phyloP scores from a whole-genome alignment of 2,113 vertebrate species.

The Raphicerus campestris region DNA sequence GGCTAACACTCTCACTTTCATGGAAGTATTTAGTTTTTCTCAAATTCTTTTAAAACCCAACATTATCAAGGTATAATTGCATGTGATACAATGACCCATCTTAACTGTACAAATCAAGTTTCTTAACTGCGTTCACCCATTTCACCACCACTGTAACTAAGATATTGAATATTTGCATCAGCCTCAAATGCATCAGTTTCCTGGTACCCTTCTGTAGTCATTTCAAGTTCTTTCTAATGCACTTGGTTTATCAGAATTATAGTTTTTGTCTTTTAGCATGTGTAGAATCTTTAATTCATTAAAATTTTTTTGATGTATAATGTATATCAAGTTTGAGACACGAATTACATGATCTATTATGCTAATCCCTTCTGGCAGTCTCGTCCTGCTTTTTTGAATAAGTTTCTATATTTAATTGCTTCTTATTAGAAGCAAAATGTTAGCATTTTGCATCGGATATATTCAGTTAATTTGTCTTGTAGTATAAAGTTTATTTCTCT shows the following conservation, averaged over 20 bases:
- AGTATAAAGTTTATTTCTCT: background rate
- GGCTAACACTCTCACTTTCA: background rate
- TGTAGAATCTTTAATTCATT: background rate
- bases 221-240: background rate
- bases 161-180: background rate
- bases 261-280: background rate
- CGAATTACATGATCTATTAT: background rate
- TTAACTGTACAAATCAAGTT: background rate
- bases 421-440: background rate
- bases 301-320: background rate
- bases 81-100: background rate
- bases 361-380: background rate
- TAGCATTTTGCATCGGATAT: background rate
- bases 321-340: background rate
- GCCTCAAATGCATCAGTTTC: background rate
- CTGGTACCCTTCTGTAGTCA: background rate
- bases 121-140: background rate
- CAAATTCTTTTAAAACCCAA: background rate
- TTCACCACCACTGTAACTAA: background rate
- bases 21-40: background rate
- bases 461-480: background rate
- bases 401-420: background rate
- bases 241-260: background rate
- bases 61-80: background rate
- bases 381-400: constrained; percentile 8